Percentiles rank a stretch among this genome's conserved stretches.
Conservation (phyloP, 2,888 invertebrate genomes). For the Drosophila ochracea region DNA sequence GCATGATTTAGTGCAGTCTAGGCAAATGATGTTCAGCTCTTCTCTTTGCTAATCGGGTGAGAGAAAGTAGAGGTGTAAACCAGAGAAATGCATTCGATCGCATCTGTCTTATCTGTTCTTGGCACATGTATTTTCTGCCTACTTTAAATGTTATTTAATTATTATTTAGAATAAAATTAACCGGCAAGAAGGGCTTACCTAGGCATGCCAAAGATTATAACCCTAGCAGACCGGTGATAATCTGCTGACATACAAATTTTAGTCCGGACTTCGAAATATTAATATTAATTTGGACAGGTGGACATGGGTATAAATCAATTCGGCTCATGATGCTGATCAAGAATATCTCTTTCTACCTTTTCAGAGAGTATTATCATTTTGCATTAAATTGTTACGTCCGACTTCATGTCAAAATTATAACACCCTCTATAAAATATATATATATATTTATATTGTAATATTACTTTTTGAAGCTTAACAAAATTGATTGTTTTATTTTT, state of each 20-base stretch:
- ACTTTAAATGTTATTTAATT: neutral
- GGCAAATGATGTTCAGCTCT: conserved; percentile 36
- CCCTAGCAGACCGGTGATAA: neutral
- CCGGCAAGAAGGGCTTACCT: too few relatives aligned
- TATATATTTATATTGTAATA: neutral
- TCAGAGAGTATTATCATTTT: too few relatives aligned
- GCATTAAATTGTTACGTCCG: neutral
- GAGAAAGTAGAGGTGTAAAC: conserved; percentile 22
- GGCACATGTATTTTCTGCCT: neutral
- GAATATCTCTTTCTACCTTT: neutral
- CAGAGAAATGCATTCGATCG: neutral
- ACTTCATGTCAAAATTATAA: neutral
- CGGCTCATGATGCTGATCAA: neutral
- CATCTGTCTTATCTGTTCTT: neutral
- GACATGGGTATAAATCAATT: neutral
- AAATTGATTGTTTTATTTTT: neutral
- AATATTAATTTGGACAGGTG: neutral
- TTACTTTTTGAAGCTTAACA: neutral
- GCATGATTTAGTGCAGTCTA: conserved; percentile 42
- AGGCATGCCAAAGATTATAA: neutral
- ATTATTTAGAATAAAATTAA: neutral
- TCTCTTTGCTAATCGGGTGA: conserved; percentile 15
- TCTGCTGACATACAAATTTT: neutral
- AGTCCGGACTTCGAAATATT: neutral
- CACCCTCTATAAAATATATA: neutral